These are phyloP conservation scores for Mycogona germanica DNA, from an alignment of 2,888 invertebrate genomes.

Conservation along the genomic window DNA sequence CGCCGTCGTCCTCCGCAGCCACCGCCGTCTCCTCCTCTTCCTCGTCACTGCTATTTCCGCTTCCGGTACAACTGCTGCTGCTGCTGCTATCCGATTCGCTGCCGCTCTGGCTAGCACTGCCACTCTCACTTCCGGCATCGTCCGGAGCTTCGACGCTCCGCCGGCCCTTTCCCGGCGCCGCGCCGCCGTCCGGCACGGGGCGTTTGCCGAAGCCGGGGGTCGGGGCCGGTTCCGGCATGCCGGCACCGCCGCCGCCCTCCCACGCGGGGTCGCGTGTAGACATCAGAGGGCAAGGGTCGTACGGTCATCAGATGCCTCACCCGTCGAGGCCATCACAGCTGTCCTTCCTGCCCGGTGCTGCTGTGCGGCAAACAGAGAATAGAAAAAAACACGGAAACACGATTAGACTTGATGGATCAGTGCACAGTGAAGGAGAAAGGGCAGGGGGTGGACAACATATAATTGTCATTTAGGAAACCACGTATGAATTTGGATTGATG, in stretches of 20 bases:
- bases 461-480: too few species aligned
- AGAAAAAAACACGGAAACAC: too few species aligned
- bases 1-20: background rate
- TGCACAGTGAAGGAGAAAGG: too few species aligned
- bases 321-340: too few species aligned
- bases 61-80: conserved; percentile 24
- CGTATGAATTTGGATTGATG: too few species aligned
- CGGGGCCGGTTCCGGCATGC: background rate
- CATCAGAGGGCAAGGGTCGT: background rate
- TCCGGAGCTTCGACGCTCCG: background rate
- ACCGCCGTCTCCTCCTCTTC: conserved; percentile 27
- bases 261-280: background rate
- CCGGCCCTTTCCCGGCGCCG: background rate
- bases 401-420: too few species aligned
- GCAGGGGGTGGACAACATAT: too few species aligned
- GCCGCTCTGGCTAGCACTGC: conserved; percentile 29
- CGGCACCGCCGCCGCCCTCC: background rate
- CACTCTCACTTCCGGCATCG: conserved; percentile 31
- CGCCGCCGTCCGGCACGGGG: background rate
- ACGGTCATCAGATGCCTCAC: too few species aligned
- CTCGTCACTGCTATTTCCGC: conserved; percentile 23
- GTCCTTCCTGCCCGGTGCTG: too few species aligned
- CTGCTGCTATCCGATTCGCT: conserved; percentile 25
- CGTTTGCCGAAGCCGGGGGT: background rate
- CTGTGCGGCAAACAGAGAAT: too few species aligned